Conservation (phyloP, 1,140 invertebrate genomes). For the Zaprionus africanus region DNA sequence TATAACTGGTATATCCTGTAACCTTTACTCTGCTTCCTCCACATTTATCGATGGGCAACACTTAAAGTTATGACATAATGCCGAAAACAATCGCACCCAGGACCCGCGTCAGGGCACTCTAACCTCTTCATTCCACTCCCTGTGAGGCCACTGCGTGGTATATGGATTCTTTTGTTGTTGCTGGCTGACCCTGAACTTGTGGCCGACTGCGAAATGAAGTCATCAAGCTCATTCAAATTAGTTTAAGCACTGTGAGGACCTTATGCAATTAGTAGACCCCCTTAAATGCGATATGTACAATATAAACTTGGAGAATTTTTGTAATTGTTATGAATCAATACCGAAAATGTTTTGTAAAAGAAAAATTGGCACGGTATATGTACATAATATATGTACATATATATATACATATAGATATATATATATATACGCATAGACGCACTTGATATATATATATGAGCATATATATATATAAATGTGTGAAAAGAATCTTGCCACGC, state of each 20-base stretch:
- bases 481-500: too few relatives aligned
- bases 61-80: constrained; percentile 26
- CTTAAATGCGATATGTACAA: not conserved
- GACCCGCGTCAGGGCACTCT: not conserved
- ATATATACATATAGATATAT: not conserved
- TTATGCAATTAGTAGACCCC: not conserved
- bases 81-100: constrained; percentile 1
- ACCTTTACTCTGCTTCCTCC: not conserved
- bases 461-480: not conserved
- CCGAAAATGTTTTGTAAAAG: constrained; percentile 4
- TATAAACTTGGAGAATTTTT: not conserved
- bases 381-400: not conserved
- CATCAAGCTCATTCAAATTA: constrained; percentile 10
- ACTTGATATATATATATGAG: not conserved
- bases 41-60: constrained; percentile 12
- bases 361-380: constrained; percentile 3
- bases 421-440: not conserved
- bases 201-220: constrained; percentile 17
- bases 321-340: not conserved
- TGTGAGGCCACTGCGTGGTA: not conserved
- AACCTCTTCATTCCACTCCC: not conserved
- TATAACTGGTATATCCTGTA: not conserved
- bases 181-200: constrained; percentile 19
- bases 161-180: not conserved
- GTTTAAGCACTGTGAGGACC: too few relatives aligned